Base-by-base conservation (phyloP, 2,888 invertebrate species). In the Cephus pulcher region DNA sequence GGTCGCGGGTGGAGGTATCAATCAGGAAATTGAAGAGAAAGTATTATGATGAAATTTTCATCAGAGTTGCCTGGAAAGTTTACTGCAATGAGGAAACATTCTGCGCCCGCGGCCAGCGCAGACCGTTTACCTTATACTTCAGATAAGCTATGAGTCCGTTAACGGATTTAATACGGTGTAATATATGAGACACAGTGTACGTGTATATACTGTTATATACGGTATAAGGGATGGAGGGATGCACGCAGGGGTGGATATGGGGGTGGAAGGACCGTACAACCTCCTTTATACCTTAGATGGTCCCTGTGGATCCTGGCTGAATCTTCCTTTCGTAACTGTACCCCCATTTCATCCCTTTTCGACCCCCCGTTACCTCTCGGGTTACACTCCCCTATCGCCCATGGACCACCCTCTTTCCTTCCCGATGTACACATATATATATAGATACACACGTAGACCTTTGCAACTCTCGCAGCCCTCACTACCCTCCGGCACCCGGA, bases 231-330 rank as follows among this genome's bases (percentile, higher is more conserved):
- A 75, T 73, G 76, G 81, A 74, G 77, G 77, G 75, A 69, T 68
- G 73, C 35, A 33, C 74, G 80, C 73, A 56, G 78, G 79, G 74
- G 78, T 76, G 78, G 80, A 78, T 76, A 77, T 75, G 82, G 80
- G 82, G 88, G 88, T 87, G 87, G 86, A 86, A 87, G 86, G 86
- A 85, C 83, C 88, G 86, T 83, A 83, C 84, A 86, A 86, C 89
- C 88, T 89, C 88, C 88, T 88, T 89, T 88, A 90, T 90, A 87
- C 89, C 88, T 88, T 85, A 86, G 86, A 89, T 87, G 88, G 89
- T 89, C 88, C 88, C 88, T 85, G 86, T 87, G 88, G 88, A 89
- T 89, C 87, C 88, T 86, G 84, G 86, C 86, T 85, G 85, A 87
- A 87, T 87, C 86, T 87, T 86, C 87, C 85, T 88, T 88, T 87